Conservation (phyloP, 2,113 vertebrate genomes). For the Ophthalmolycus amberensis region DNA sequence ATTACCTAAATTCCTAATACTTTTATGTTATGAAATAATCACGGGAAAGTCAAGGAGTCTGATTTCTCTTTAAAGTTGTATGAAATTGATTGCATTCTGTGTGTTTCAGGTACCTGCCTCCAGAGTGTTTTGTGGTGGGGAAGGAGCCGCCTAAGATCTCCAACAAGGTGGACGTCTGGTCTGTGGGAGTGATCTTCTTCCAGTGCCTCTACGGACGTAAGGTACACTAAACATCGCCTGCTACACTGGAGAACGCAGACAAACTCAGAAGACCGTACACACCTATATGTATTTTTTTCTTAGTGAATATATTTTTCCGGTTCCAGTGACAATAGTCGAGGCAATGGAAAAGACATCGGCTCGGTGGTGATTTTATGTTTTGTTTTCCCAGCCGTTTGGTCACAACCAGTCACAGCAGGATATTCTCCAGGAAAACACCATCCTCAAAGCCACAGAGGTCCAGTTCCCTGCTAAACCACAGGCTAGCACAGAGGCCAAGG, state of each 20-base stretch:
- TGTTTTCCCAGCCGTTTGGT: constrained; percentile 91
- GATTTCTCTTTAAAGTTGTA: not conserved
- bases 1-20: not conserved
- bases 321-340: not conserved
- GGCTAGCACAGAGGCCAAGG: constrained; percentile 99
- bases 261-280: not conserved
- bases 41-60: no score
- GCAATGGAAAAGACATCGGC: not conserved
- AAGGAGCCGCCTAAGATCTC: constrained; percentile 99
- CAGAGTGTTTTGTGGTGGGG: constrained; percentile 98
- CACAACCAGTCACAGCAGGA: constrained; percentile 99
- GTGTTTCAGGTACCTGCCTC: constrained; percentile 93
- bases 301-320: not conserved
- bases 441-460: constrained; percentile 99
- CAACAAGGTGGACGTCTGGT: constrained; percentile 99
- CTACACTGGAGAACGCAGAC: not conserved
- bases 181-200: constrained; percentile 99
- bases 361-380: not conserved
- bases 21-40: no score
- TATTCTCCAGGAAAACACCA: constrained; percentile 99
- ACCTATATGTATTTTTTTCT: not conserved
- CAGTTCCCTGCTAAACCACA: constrained; percentile 99
- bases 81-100: not conserved
- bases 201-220: constrained; percentile 99
- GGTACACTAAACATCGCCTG: constrained; percentile 76